Evolutionary conservation across 2,113 vertebrate species (phyloP).

Genomic region (Pachycephala philippinensis): DNA sequence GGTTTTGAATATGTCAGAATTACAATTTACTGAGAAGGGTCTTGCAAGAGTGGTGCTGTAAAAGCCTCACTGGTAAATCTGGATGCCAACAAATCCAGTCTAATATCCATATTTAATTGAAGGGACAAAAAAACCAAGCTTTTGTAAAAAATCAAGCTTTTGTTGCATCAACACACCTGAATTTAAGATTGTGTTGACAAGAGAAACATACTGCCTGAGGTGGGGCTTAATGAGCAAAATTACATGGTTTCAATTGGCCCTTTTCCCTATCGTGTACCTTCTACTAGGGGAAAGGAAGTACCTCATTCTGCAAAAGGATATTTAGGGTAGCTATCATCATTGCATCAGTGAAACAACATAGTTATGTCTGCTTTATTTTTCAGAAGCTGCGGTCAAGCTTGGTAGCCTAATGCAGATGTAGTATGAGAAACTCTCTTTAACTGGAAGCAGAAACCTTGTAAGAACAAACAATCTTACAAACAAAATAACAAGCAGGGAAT

Average conservation of each 20-base stretch:
- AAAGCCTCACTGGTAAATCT: background rate
- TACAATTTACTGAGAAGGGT: background rate
- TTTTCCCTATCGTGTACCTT: background rate
- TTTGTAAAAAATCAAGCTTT: background rate
- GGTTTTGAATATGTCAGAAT: conserved; percentile 40
- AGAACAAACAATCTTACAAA: background rate
- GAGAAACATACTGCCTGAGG: background rate
- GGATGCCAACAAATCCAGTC: background rate
- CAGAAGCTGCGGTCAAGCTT: background rate
- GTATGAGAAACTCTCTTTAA: background rate
- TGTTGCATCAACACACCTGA: background rate
- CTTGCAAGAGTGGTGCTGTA: background rate
- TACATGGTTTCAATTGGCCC: accelerated
- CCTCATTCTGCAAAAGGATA: background rate
- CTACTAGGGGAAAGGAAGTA: background rate
- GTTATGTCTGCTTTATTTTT: background rate
- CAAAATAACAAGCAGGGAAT: background rate
- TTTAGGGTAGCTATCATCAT: background rate
- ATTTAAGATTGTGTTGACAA: background rate
- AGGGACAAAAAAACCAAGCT: background rate
- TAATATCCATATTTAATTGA: background rate
- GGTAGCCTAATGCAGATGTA: background rate
- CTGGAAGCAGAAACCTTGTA: background rate
- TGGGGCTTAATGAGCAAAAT: background rate
- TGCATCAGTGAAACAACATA: background rate